Evolutionary conservation across 2,113 vertebrate species (phyloP), one percentile per base, ranked within the genome.

Genomic region (Xiphias gladius): DNA sequence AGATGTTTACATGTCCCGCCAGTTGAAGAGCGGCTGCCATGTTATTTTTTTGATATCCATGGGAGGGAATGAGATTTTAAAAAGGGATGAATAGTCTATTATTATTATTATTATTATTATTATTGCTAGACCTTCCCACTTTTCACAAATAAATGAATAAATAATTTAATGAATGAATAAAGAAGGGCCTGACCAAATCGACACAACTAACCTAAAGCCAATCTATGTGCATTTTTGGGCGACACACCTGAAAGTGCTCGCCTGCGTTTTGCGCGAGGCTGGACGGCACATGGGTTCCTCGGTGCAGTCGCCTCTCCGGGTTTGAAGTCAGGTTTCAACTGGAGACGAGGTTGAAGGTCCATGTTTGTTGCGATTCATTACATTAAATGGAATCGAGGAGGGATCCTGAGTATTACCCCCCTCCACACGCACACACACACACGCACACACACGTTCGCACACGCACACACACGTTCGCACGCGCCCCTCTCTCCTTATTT

Each of bases 311-410:
- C 80, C 66, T 82, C 43, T 67, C 30, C 32, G 72, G 90, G 58
- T 87, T 84, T 74, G 82, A 89, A 91, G 82, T 87, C 87, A 86
- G 88, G 91, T 92, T 93, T 92, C 89, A 91, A 91, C 86, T 71
- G 72, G 73, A 65, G 73, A 79, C 85, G 77, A 89, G 91, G 90
- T 91, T 89, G 86, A 92, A 94, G 93, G 92, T 93, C 82, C 90
- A 26, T 90, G 92, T 94, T 92, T 94, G 91, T 88, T 89, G 83
- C 77, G 86, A 89, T 92, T 93, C 86, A 93, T 91, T 91, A 91
- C 87, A 94, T 88, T 92, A 91, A 93, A 94, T 81, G 83, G 90
- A 92, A 90, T 92, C 88, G 63, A 88, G 87, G 85, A 92, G 86
- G 90, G 83, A 92, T 88, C 30, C 73, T 85, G 86, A 88, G 86